Evolutionary conservation across 2,888 invertebrate genomes (phyloP), one percentile per base, ranked within the genome.

Genomic region (Andrena bicolor): DNA sequence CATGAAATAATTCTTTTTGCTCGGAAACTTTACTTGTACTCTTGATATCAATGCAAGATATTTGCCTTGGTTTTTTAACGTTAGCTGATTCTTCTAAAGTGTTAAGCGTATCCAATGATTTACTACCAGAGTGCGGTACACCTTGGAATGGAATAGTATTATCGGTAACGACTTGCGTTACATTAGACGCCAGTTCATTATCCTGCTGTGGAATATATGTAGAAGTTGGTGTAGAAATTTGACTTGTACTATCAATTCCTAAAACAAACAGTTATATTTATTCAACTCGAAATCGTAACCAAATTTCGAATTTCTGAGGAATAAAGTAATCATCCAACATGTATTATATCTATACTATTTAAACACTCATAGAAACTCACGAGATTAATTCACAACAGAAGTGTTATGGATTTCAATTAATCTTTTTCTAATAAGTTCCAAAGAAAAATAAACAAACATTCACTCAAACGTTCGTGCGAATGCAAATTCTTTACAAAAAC

Each of bases 211-310:
- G 16, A 48, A 56, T 49, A 10, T 35, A 70, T 65, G 81, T 48
- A 0, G 89, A 88, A 23, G 90, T 89, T 76, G 92, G 91, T 0
- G 92, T 92, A 10, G 92, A 86, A 53, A 8, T 48, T 2, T 20
- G 35, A 23, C 77, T 82, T 60, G 8, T 65, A 35, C 3, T 41
- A 73, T 26, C 69, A 58, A 26, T 74, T 48, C 63, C 82, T 82
- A 20, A 35, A 73, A 73, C 5, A 58, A 63, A 58, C 20, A 80
- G 64, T 28, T n/a, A 20, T 30, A 48, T 26, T 23, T 16, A 20
- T 61, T 70, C 16, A 35, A 10, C 23, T 16, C 28, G 4, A 56
- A 58, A 28, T 20, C 0, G 1, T 26, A 41, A 5, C 10, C 0
- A 26, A 60, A 35, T 30, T 30, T 13, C 26, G n/a, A 41, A 41